These are phyloP conservation scores for Gouania willdenowi DNA, from an alignment of 2,797 vertebrate genomes.

Conservation along the genomic window DNA sequence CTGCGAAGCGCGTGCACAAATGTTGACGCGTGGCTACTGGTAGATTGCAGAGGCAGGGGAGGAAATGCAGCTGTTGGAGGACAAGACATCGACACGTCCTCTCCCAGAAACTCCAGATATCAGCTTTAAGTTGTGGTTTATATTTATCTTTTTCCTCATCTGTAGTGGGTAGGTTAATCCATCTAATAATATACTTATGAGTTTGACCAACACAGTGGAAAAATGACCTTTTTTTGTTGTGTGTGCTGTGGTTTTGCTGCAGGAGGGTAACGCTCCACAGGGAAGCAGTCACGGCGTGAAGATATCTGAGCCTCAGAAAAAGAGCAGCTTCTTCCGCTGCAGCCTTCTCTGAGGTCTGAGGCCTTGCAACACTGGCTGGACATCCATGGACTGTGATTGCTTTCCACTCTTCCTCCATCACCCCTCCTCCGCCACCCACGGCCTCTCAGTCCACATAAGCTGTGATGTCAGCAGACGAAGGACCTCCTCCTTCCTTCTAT, in stretches of 20 bases:
- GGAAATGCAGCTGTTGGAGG: no score
- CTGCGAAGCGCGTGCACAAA: no score
- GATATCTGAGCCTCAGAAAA: slow-evolving; percentile 95
- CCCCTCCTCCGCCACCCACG: slow-evolving; percentile 15
- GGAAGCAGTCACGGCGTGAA: slow-evolving; percentile 91
- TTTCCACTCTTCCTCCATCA: slow-evolving; percentile 60
- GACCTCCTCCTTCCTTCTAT: slow-evolving; percentile 41
- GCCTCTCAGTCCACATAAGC: slow-evolving; percentile 33
- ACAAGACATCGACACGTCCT: no score
- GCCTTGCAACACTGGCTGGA: slow-evolving; percentile 68
- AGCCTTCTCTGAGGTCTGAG: slow-evolving; percentile 85
- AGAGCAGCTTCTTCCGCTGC: slow-evolving; percentile 97
- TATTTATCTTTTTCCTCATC: no score
- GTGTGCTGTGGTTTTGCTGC: slow-evolving; percentile 30
- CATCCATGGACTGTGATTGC: slow-evolving; percentile 82
- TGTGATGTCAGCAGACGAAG: slow-evolving; percentile 35
- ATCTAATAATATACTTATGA: no score
- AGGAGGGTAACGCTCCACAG: slow-evolving; percentile 94
- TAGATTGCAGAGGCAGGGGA: no score
- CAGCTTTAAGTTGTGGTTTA: no score
- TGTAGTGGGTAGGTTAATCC: no score
- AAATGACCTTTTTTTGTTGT: slow-evolving; percentile 8
- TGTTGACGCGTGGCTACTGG: no score
- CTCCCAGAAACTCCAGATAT: no score
- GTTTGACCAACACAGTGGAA: background rate